Base-by-base conservation (phyloP, 2,888 invertebrate species). In the Gortyna flavago region DNA sequence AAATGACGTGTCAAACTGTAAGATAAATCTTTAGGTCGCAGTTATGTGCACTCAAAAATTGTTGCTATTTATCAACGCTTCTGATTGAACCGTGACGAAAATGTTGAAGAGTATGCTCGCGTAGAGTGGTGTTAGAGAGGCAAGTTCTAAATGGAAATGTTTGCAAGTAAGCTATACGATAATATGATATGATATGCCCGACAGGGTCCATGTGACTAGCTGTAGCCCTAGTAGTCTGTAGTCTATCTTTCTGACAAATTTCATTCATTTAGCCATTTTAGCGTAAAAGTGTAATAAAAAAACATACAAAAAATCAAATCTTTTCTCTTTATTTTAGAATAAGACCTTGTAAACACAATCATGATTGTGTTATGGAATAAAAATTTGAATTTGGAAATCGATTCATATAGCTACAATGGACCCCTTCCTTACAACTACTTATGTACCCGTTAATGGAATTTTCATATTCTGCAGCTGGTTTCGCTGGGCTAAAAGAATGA, bases 31-130 rank as follows among this genome's bases (percentile, higher is more conserved):
- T 16, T 89, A 91, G 91, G 89, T 91, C 89, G 91, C 73, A 80
- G 85, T 77, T 93, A 93, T 94, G 93, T 95, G 95, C 95, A 95
- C 93, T 95, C 92, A 89, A 88, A 94, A 95, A 95, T 94, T 94
- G 95, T 95, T 93, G 92, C 93, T 93, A 94, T 95, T 92, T 93
- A 94, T 93, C 94, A 95, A 95, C 96, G 96, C 95, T 95, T 95
- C 91, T 93, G 88, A 90, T 86, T 93, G 90, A 91, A 94, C 92
- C 95, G 92, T 95, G 93, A 95, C 94, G 85, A 90, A 84, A 88
- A 89, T 85, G 85, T 85, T 83, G 84, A 79, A 51, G 21, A 68
- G 92, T 91, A 94, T 90, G 83, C 85, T 88, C 84, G 81, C 5
- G 74, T 3, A 68, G 57, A 88, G 77, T 88, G 89, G 81, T 84